Conservation (phyloP, 2,113 vertebrate species). For the Elachura formosa region DNA sequence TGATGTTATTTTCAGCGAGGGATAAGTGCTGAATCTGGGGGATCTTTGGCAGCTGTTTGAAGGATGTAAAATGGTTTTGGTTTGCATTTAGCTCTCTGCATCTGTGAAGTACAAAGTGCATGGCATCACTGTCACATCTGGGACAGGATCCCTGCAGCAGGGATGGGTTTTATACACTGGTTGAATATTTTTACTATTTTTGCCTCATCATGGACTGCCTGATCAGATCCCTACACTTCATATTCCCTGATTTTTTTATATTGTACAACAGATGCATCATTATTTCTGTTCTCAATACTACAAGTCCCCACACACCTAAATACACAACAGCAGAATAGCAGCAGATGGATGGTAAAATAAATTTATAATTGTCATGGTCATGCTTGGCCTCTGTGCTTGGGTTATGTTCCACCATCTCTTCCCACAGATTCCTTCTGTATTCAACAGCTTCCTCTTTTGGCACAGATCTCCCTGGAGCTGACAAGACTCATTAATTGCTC, state of each 20-base stretch:
- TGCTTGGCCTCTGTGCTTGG: neutral
- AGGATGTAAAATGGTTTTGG: conserved; percentile 85
- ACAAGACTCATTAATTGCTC: neutral
- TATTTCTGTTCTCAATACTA: neutral
- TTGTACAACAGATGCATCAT: neutral
- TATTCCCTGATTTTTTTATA: neutral
- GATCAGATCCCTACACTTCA: neutral
- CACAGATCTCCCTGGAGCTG: neutral
- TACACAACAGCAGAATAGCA: neutral
- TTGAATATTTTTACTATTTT: neutral
- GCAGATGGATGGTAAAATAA: neutral
- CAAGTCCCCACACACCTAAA: neutral
- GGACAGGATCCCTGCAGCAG: neutral
- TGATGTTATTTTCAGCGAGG: conserved; percentile 87
- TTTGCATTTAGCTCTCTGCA: conserved; percentile 90
- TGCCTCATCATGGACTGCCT: neutral
- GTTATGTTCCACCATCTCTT: neutral
- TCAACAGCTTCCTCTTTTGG: neutral
- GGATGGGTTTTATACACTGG: neutral
- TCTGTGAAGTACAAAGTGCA: conserved; percentile 67
- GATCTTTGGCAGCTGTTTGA: conserved; percentile 89
- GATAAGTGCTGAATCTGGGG: conserved; percentile 87
- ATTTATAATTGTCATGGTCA: neutral
- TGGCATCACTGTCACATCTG: neutral
- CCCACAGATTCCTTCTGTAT: neutral